Evolutionary conservation across 1,140 invertebrate genomes (phyloP).

Genomic region (Lordiphosa collinella): DNA sequence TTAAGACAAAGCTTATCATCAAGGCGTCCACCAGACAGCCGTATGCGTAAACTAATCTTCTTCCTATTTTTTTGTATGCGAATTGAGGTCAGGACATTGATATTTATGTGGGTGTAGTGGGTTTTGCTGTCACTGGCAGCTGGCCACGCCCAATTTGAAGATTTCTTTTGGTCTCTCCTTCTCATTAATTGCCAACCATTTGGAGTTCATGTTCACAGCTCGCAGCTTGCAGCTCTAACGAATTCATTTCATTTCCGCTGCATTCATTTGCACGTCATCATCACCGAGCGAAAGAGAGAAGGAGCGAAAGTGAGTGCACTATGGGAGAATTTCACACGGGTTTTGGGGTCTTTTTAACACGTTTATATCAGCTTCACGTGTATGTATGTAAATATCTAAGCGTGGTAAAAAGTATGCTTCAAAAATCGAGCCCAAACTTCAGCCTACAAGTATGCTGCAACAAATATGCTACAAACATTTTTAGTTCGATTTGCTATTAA

Average conservation of each 20-base stretch:
- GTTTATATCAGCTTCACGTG: no score
- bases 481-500: no score
- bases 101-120: slow-evolving; percentile 6
- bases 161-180: slow-evolving; percentile 32
- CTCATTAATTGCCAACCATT: slow-evolving; percentile 73
- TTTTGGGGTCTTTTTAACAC: no score
- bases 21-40: background rate
- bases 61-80: slow-evolving; percentile 1
- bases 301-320: background rate
- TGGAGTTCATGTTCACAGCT: slow-evolving; percentile 66
- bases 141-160: slow-evolving; percentile 42
- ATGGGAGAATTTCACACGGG: slow-evolving; percentile 6
- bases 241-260: slow-evolving; percentile 74
- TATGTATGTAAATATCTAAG: no score
- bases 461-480: no score
- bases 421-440: no score
- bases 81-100: slow-evolving; percentile 1
- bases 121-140: no score
- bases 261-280: slow-evolving; percentile 68
- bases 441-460: no score
- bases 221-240: slow-evolving; percentile 71
- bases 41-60: slow-evolving; percentile 1
- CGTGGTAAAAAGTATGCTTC: no score
- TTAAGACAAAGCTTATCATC: slow-evolving; percentile 6
- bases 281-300: slow-evolving; percentile 12